Evolutionary conservation across 2,113 vertebrate species (phyloP), one percentile per base, ranked within the genome.

Genomic region (Paraplagusia blochii): DNA sequence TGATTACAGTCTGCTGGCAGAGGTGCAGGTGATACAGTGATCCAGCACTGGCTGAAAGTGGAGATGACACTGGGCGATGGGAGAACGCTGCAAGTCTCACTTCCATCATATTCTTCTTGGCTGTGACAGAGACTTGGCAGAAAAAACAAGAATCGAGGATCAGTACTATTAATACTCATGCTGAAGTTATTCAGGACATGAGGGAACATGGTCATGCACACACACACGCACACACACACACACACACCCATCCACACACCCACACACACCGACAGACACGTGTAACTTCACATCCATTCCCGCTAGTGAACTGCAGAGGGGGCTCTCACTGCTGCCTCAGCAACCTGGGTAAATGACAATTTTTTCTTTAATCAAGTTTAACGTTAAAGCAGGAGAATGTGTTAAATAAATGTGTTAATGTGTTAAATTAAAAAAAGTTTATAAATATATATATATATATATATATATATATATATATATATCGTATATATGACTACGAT

Each of bases 221-320:
- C 14, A 48, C 45, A 33, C 45, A 15, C 33, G 14, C 33, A 12
- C 40, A 7, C 17, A 18, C 10, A 19, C 16, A 29, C 2, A 15
- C 11, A 50, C 17, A 22, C 44, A 48, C 47, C 47, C 34, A 1
- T 36, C 33, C 38, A 48, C 33, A 13, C 13, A 9, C 7, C 22
- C 38, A 0, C n/a, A 11, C n/a, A 15, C 19, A 16, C 3, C 7
- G 1, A 17, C 44, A 13, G 33, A 18, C 39, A 35, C 34, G 19
- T 12, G 38, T 5, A 29, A n/a, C 9, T 40, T 18, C 13, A 15
- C 34, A 14, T 67, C 69, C 48, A 62, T 51, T 80, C 9, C 63
- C 61, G 56, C 4, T 58, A 45, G 45, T 48, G 45, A 18, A 66
- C 87, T 82, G 80, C 66, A 87, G 83, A 80, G 83, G 86, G 86